Evolutionary conservation across 2,797 vertebrate species (phyloP).

Genomic region (Lacerta viridis): DNA sequence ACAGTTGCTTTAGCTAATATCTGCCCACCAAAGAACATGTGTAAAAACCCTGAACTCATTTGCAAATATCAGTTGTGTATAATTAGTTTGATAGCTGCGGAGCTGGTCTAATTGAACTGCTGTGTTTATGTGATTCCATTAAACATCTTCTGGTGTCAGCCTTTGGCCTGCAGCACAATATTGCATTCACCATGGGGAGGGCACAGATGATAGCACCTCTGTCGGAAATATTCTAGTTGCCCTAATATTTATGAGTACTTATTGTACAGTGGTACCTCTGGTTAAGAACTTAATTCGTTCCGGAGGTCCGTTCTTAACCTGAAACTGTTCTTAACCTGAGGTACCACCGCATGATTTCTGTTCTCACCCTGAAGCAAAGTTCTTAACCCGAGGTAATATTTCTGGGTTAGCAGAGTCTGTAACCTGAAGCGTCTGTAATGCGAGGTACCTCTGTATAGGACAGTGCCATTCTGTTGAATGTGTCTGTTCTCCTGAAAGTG

Average conservation of each 20-base stretch:
- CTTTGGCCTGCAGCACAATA: conserved; percentile 5
- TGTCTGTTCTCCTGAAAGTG: background rate
- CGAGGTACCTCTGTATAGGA: background rate
- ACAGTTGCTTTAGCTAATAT: background rate
- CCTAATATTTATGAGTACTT: background rate
- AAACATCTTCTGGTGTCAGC: background rate
- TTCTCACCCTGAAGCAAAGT: no score
- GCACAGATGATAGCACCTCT: background rate
- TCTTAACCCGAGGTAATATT: no score
- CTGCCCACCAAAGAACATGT: background rate
- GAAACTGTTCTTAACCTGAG: no score
- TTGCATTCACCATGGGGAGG: background rate
- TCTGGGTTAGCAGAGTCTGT: no score
- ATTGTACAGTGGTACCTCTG: no score
- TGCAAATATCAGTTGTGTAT: background rate
- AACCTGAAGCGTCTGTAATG: no score
- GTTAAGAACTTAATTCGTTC: no score
- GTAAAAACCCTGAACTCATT: conserved; percentile 2
- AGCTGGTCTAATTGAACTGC: conserved; percentile 14
- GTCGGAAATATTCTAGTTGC: background rate
- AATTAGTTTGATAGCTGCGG: conserved; percentile 22
- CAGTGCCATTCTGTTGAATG: background rate
- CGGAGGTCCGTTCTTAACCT: no score
- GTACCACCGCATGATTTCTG: no score
- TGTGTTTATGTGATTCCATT: conserved; percentile 5